Percentiles rank a stretch among this genome's conserved stretches.
Conservation (phyloP, 2,888 invertebrate genomes). For the Thyatira batis region DNA sequence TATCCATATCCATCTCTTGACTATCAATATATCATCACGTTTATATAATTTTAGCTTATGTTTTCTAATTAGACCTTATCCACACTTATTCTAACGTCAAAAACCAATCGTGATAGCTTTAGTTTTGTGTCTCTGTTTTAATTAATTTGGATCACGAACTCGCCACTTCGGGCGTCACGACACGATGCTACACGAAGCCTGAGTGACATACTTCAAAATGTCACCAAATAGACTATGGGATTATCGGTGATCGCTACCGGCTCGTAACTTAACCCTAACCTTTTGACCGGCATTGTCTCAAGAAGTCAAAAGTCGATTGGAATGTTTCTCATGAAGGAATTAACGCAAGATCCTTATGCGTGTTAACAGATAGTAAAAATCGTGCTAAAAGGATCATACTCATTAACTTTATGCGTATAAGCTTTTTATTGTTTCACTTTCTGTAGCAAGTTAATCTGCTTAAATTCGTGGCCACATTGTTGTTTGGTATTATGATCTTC, state of each 20-base stretch:
- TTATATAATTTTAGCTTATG: no score
- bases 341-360: conserved; percentile 29
- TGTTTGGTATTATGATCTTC: no score
- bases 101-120: conserved; percentile 74
- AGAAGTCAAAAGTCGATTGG: conserved; percentile 25
- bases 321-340: conserved; percentile 43
- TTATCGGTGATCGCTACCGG: conserved; percentile 63
- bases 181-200: conserved; percentile 59
- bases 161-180: conserved; percentile 80
- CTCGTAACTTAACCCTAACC: conserved; percentile 32
- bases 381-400: conserved; percentile 1
- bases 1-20: no score
- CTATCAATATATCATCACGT: no score
- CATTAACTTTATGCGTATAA: background rate
- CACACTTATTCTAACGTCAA: conserved; percentile 53
- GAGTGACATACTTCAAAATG: conserved; percentile 82
- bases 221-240: conserved; percentile 70
- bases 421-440: background rate
- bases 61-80: conserved; percentile 41
- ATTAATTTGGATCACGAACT: conserved; percentile 82
- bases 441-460: background rate
- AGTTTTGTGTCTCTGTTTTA: conserved; percentile 79
- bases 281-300: conserved; percentile 49
- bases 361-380: conserved; percentile 4
- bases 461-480: background rate